Evolutionary conservation across 2,797 vertebrate genomes (phyloP), one percentile per base, ranked within the genome.

Genomic region (Apogon talboti): DNA sequence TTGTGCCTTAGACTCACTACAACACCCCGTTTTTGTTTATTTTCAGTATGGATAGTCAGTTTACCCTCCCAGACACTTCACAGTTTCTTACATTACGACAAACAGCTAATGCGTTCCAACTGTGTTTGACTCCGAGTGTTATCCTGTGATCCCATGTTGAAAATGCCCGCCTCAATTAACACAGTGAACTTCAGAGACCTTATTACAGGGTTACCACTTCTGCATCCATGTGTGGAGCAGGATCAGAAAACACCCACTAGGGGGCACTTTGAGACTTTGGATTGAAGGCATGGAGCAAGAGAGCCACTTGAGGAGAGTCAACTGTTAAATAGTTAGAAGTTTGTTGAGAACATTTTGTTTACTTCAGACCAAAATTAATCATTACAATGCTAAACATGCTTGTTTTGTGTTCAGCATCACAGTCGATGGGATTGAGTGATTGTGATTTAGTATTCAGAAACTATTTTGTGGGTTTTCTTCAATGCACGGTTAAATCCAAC

Each of bases 261-360:
- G 91, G 92, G 93, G 92, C 92, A 91, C 84, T 91, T 87, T 89
- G 82, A 89, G 82, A 89, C 91, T 87, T 91, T 61, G 52, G 12
- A 82, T 82, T 44, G 62, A 63, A 74, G 48, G 49, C 33, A 38
- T n/a, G 1, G 16, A 52, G 47, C 14, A 50, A 6, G 18, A 33
- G 11, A 46, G 37, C 7, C 2, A 24, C 21, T 51, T 74, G 55
- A 30, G 14, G 19, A 30, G 68, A 72, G 54, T 51, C 40, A 51
- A 66, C 40, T 69, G 10, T 46, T 56, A 9, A 53, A 19, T 18
- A 71, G 50, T 72, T 78, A 65, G 9, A 53, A 35, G 19, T 70
- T 58, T 6, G 50, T 41, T 65, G 51, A 24, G 9, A 37, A 47
- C 4, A 70, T 54, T 24, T 13, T 52, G 3, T 47, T 14, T 44